phyloP scores from a whole-genome alignment of 1,140 invertebrate species.

The Hyles vespertilio region DNA sequence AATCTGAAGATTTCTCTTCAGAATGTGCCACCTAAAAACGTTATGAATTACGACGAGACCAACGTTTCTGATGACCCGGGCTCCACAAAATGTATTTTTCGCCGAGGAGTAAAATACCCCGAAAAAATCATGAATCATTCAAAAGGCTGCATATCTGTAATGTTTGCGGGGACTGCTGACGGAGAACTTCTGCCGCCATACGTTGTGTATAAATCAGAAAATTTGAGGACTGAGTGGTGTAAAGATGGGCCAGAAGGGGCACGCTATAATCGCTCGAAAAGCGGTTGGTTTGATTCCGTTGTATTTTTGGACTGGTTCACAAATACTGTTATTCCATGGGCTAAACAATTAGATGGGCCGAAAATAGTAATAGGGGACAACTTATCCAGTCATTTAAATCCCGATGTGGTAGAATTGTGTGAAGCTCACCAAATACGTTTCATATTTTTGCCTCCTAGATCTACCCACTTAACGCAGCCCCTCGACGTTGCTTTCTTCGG shows the following conservation, averaged over 20 bases:
- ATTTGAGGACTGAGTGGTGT: constrained; percentile 43
- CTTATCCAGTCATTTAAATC: too few species aligned
- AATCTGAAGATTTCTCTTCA: constrained; percentile 16
- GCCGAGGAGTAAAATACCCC: constrained; percentile 45
- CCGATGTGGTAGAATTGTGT: too few species aligned
- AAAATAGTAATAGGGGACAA: too few species aligned
- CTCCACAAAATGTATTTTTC: constrained; percentile 41
- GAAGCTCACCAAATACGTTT: too few species aligned
- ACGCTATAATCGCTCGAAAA: constrained; percentile 38
- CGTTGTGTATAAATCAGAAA: constrained; percentile 51
- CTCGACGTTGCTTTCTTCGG: too few species aligned
- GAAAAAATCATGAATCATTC: constrained; percentile 42
- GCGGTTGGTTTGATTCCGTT: constrained; percentile 45
- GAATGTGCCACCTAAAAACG: constrained; percentile 28
- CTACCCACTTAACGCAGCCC: too few species aligned
- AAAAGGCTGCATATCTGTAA: constrained; percentile 46
- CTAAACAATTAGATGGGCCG: too few species aligned
- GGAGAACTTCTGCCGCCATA: constrained; percentile 44
- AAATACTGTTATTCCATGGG: too few species aligned
- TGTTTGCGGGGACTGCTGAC: constrained; percentile 40
- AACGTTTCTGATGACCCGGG: constrained; percentile 64
- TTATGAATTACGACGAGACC: constrained; percentile 62
- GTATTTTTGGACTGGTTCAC: constrained; percentile 47
- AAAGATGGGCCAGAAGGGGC: constrained; percentile 33
- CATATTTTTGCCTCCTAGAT: too few species aligned